Percentiles rank a stretch among this genome's conserved stretches.
These are phyloP conservation scores for Drosophila hydei DNA, from an alignment of 1,140 invertebrate species.

Conservation along the genomic window DNA sequence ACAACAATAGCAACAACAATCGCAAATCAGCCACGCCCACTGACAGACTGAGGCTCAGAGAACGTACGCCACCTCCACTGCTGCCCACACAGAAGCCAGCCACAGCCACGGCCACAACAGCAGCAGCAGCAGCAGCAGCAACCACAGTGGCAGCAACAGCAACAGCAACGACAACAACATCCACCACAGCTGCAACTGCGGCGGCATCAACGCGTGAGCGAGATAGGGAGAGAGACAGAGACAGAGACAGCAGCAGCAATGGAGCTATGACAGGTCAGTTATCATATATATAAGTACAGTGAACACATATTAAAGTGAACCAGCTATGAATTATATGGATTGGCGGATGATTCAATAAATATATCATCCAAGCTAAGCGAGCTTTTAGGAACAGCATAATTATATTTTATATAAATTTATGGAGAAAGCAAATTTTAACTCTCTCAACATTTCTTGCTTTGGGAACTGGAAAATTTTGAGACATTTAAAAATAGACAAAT, in stretches of 20 bases:
- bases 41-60: slow-evolving; percentile 16
- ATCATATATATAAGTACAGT: slow-evolving; percentile 41
- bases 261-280: slow-evolving; percentile 79
- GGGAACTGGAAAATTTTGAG: no score
- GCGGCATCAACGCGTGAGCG: slow-evolving; percentile 36
- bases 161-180: slow-evolving; percentile 32
- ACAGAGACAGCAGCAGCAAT: slow-evolving; percentile 51
- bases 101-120: slow-evolving; percentile 26
- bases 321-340: no score
- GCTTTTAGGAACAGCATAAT: no score
- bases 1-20: slow-evolving; percentile 21
- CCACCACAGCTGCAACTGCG: slow-evolving; percentile 33
- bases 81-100: slow-evolving; percentile 51
- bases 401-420: no score
- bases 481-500: no score
- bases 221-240: slow-evolving; percentile 21
- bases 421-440: no score
- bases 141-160: slow-evolving; percentile 32
- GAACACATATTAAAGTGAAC: background rate
- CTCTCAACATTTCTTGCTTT: no score
- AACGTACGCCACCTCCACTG: slow-evolving; percentile 50
- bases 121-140: slow-evolving; percentile 18
- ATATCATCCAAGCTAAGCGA: no score
- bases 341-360: no score
- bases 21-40: slow-evolving; percentile 45